Evolutionary conservation across 2,113 vertebrate species (phyloP), one percentile per base, ranked within the genome.

Genomic region (Lophura nycthemera): DNA sequence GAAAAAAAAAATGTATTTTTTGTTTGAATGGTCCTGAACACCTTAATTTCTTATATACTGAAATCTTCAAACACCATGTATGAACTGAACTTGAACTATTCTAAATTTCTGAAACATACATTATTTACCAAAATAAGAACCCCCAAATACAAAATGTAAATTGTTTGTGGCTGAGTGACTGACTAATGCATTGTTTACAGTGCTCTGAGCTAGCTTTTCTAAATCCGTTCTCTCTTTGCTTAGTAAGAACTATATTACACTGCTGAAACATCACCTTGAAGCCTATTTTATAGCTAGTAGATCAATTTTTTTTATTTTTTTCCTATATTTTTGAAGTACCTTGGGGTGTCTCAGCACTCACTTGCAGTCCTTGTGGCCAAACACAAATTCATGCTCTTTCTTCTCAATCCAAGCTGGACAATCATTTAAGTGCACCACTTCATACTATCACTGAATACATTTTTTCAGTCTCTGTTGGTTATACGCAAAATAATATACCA

Each of bases 141-240:
- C 1, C 10, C n/a, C 50, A 29, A 73, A 6, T 21, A 27, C 43
- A 20, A 64, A 84, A 79, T 43, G 45, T 79, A 84, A 79, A 96
- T 63, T 87, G 86, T 85, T 66, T 69, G 77, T 72, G 83, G 76
- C 63, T 2, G 7, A 91, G 20, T 25, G 75, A 88, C 2, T 11
- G 47, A 95, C 73, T 82, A 94, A 80, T 18, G 47, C 30, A 79
- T 52, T 40, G 27, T 85, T 77, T 56, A 52, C 79, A 83, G 30
- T 67, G 66, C 60, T 90, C 60, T 76, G 66, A 36, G 30, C 29
- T 56, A 36, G 29, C 34, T 92, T 90, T 85, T 88, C 87, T 86
- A 92, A 79, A 89, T 84, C 75, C 86, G 18, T 91, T 87, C 88
- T 88, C 69, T 59, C 43, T 76, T 89, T 47, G 27, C 56, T 80